Evolutionary conservation across 30 jellyfish, hydroid and myxozoan genomes (phyloP), one percentile per base, ranked within the genome.

Genomic region (Hydractinia symbiolongicarpus): DNA sequence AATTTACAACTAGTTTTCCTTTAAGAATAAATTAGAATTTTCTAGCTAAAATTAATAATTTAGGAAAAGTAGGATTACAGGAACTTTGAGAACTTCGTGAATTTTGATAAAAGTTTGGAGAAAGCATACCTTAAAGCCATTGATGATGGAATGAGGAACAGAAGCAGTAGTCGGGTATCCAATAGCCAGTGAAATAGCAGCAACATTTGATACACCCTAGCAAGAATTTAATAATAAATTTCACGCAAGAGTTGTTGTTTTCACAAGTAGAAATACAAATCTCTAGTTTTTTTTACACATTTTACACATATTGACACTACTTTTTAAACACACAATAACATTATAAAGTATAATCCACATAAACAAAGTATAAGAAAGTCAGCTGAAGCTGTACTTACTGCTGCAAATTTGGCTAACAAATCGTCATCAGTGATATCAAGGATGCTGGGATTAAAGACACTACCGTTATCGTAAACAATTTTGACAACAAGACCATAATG

Each of bases 91-190:
- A 30, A 30, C 44, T 30, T 30, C 44, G 44, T 30, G 44, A 0
- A 30, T 30, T 30, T 30, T 30, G 2, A 0, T 30, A 30, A 30
- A 30, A 1, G 44, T 30, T 30, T 30, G 44, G 44, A 30, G 2
- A 51, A 78, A 77, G 15, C 83, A 14, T 50, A 79, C 88, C 88
- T 86, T 90, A 94, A 90, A 90, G 8, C 96, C 97, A 74, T 90
- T 90, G 68, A 86, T 88, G 21, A 90, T 74, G 64, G 96, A 86
- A 84, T 90, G 97, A 40, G 97, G 97, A 5, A 82, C 97, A n/a
- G 97, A 90, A 9, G 95, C 97, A 82, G 90, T 91, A 53, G 97
- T 90, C 78, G 97, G 97, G 88, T 90, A 90, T 30, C 97, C 97
- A 86, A 90, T 86, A 49, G 87, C 91, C 70, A 90, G 85, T 13